Base-by-base conservation (phyloP, 2,888 invertebrate genomes). In the Charanyca ferruginea region DNA sequence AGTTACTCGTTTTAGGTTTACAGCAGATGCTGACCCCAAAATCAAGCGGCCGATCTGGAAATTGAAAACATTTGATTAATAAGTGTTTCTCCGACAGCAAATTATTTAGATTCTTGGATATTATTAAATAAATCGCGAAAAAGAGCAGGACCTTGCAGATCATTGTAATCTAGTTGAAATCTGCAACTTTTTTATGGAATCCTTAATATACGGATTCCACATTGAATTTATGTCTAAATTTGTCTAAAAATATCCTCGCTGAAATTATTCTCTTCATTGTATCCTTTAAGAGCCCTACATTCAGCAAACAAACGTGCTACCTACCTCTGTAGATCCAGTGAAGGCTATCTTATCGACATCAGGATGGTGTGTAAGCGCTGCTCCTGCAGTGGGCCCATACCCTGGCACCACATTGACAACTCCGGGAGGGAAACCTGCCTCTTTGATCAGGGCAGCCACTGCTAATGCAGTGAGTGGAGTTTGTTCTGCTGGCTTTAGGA, bases 401-500 rank as follows among this genome's bases (percentile, higher is more conserved):
- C 99, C 99, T 18, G 99, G 98, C 0, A 99, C 96, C 13, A 99
- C 96, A 89, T 99, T 99, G 1, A 99, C 92, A 0, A 99, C 99
- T 28, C 99, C 99, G 32, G 97, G 96, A 0, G 99, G 99, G 85
- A 99, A 98, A 0, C 99, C 99, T 64, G 98, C 99, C 93, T 99
- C 98, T 86, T 97, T 98, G 49, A 96, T 94, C 57, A 99, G 95
- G 69, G 98, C 97, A 1, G 98, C 99, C 0, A 98, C 94, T 83
- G 99, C 98, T 9, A 99, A 94, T 0, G 99, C 98, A 0, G 99
- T 98, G 16, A 99, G 94, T 0, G 98, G 98, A 0, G 99, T 99
- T 92, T 99, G 99, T 89, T 99, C 99, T 0, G 99, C 99, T 4
- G 99, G 98, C 90, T 99, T 99, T 79, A 99, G 94, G 6, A 99